phyloP scores from a whole-genome alignment of 2,888 invertebrate genomes.

The Ormyrus thymus region DNA sequence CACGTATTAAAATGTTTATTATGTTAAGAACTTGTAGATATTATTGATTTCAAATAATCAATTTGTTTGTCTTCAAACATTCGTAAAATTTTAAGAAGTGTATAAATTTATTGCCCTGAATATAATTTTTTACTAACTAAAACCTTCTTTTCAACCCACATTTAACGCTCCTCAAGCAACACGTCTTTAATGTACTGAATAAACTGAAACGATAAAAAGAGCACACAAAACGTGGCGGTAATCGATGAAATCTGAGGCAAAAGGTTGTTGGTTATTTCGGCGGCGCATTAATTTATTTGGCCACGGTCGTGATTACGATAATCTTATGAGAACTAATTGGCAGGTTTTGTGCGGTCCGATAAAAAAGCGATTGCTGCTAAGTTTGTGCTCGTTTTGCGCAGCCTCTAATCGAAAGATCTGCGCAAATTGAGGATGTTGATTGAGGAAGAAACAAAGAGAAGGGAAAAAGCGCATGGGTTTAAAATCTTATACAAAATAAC shows the following conservation, averaged over 20 bases:
- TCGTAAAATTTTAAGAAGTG: no score
- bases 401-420: no score
- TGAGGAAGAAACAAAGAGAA: neutral
- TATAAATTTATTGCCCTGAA: no score
- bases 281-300: neutral
- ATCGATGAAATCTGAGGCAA: conserved; percentile 10
- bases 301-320: conserved; percentile 67
- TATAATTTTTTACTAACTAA: no score
- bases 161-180: neutral
- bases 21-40: no score
- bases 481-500: neutral
- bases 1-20: no score
- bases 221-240: neutral
- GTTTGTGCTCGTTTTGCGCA: neutral
- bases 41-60: no score
- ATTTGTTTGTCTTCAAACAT: no score
- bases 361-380: neutral
- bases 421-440: conserved; percentile 5
- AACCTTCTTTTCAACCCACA: no score
- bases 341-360: conserved; percentile 65
- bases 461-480: no score
- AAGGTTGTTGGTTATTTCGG: conserved; percentile 60
- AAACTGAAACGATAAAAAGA: neutral
- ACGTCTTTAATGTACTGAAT: neutral
- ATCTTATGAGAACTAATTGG: conserved; percentile 72